phyloP scores from a whole-genome alignment of 2,113 vertebrate genomes.

The Urocynchramus pylzowi region DNA sequence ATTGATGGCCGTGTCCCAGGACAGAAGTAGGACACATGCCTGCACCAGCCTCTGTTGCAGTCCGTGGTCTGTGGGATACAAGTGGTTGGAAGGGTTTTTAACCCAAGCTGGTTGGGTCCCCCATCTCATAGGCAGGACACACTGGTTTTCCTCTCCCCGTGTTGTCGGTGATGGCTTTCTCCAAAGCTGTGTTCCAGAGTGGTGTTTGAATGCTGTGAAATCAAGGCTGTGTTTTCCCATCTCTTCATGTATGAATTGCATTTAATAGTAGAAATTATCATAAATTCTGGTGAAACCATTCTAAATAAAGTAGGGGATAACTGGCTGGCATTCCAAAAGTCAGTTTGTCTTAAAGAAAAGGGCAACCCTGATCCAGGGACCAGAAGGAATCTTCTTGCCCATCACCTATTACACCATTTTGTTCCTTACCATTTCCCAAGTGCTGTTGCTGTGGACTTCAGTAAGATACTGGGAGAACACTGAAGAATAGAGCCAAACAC shows the following conservation, averaged over 20 bases:
- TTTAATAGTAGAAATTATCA: neutral
- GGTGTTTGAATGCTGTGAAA: neutral
- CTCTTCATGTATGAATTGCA: neutral
- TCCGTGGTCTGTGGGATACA: rapidly evolving
- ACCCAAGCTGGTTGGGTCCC: neutral
- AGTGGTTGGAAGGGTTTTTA: neutral
- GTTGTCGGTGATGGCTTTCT: rapidly evolving
- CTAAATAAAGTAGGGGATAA: neutral
- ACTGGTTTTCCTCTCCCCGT: rapidly evolving
- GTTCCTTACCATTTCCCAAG: rapidly evolving
- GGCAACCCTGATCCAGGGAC: no score
- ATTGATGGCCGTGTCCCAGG: rapidly evolving
- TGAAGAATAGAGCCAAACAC: neutral
- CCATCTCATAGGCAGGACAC: rapidly evolving
- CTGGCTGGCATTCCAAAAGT: neutral
- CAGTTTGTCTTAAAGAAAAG: neutral
- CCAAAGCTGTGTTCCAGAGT: neutral
- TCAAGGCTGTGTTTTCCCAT: neutral
- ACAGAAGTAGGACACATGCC: neutral
- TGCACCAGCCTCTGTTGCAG: neutral
- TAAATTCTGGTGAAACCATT: neutral
- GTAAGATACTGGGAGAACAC: neutral
- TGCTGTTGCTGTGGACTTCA: neutral
- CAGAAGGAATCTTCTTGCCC: neutral
- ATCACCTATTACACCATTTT: neutral